Base-by-base conservation (phyloP, 2,113 vertebrate genomes). In the Xiphophorus hellerii region DNA sequence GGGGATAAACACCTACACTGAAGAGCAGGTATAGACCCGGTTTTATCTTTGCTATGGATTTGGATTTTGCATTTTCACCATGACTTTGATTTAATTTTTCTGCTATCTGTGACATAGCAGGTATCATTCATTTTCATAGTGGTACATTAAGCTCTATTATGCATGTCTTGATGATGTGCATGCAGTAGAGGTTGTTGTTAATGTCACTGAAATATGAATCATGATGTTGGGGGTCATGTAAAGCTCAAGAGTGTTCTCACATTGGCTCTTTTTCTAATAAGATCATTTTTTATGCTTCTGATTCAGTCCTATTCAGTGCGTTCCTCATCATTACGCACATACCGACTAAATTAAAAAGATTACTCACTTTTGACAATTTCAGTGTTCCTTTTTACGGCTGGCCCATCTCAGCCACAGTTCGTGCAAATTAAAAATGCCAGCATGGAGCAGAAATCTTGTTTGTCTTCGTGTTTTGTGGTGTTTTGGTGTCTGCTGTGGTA, bases 341-440 rank as follows among this genome's bases (percentile, higher is more conserved):
- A 33, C 87, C 11, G 71, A 77, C 77, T 83, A 89, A 91, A 91
- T 93, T 89, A 92, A 93, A 92, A 89, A 90, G 84, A 93, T 93
- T 86, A 90, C 61, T 92, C 88, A 91, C 89, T 88, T 88, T 71
- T 90, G 91, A 90, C 89, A 90, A 84, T 87, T 87, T 85, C 72
- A 69, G 3, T 74, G 84, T 78, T 88, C 54, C 51, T 71, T 76
- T 80, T 76, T 76, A 65, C 35, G 4, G 69, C 69, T 35, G 78
- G 72, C 58, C 69, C 78, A 66, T 84, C 78, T 62, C 68, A 83
- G 70, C 70, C 84, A 77, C 80, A 70, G 73, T 85, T 85, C 76
- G 77, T 60, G 29, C 60, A 75, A 74, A 81, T 80, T n/a, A 83
- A 73, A 37, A 74, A 81, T 14, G 71, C 75, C 77, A 48, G 65